Percentiles rank a stretch among this genome's conserved stretches.
Evolutionary conservation across 1,140 invertebrate species (phyloP).

Genomic region (Papilio glaucus): DNA sequence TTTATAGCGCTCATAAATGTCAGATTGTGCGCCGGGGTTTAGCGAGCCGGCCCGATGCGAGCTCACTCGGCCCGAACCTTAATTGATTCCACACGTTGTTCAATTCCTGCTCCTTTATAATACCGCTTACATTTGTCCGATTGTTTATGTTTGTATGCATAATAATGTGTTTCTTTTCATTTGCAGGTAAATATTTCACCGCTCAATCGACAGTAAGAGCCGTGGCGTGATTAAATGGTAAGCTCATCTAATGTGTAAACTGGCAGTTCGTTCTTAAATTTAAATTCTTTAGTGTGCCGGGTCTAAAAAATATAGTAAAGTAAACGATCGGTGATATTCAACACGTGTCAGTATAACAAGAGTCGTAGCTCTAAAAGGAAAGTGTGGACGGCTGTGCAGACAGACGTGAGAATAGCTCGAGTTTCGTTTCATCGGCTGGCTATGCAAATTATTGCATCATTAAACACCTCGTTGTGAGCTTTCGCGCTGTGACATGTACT

Average conservation of each 20-base stretch:
- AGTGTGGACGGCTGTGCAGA: conserved; percentile 52
- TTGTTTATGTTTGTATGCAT: conserved; percentile 53
- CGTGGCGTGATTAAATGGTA: conserved; percentile 58
- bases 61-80: conserved; percentile 53
- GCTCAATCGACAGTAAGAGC: conserved; percentile 50
- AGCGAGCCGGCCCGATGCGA: conserved; percentile 59
- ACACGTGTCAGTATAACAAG: conserved; percentile 59
- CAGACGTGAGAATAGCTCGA: conserved; percentile 77
- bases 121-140: conserved; percentile 53
- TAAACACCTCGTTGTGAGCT: conserved; percentile 74
- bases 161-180: conserved; percentile 57
- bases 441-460: conserved; percentile 83
- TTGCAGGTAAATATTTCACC: conserved; percentile 71
- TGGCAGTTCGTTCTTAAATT: conserved; percentile 27
- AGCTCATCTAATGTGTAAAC: conserved; percentile 43
- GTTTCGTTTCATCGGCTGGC: conserved; percentile 60
- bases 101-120: conserved; percentile 62
- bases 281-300: conserved; percentile 35
- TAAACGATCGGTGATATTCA: conserved; percentile 52
- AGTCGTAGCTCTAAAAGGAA: conserved; percentile 62
- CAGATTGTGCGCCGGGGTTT: conserved; percentile 80
- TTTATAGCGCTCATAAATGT: conserved; percentile 84
- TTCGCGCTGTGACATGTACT: conserved; percentile 72
- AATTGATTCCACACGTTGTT: conserved; percentile 73
- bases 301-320: conserved; percentile 46